Conservation (phyloP, 2,888 invertebrate genomes). For the Gymnocheta viridis region DNA sequence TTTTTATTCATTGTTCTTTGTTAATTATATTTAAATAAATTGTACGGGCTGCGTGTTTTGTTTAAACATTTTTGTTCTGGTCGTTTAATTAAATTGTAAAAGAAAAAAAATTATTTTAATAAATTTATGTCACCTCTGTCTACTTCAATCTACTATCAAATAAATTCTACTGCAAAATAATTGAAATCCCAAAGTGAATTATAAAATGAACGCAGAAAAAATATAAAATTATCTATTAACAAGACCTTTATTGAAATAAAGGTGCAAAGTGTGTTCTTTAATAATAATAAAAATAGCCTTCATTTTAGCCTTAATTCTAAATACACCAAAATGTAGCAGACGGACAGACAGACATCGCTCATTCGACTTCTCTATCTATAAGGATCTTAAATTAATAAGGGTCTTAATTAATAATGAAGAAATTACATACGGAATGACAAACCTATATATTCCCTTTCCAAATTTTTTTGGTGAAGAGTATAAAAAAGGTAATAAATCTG, state of each 20-base stretch:
- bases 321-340: no score
- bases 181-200: neutral
- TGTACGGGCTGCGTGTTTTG: constrained; percentile 35
- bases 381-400: no score
- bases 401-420: no score
- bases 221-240: constrained; percentile 9
- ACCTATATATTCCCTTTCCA: no score
- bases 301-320: no score
- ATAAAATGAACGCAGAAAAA: neutral
- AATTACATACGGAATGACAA: no score
- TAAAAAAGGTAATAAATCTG: no score
- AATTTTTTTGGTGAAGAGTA: no score
- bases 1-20: constrained; percentile 12
- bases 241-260: constrained; percentile 24
- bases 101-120: constrained; percentile 27
- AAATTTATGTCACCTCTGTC: constrained; percentile 37
- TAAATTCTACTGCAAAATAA: no score
- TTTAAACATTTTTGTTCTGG: constrained; percentile 24
- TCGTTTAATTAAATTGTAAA: constrained; percentile 19
- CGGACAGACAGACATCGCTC: no score
- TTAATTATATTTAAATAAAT: constrained; percentile 38
- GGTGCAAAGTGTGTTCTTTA: constrained; percentile 45
- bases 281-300: neutral
- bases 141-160: no score
- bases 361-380: no score